Evolutionary conservation across 1,140 invertebrate genomes (phyloP), one percentile per base, ranked within the genome.

Genomic region (Scaptomyza pallida): DNA sequence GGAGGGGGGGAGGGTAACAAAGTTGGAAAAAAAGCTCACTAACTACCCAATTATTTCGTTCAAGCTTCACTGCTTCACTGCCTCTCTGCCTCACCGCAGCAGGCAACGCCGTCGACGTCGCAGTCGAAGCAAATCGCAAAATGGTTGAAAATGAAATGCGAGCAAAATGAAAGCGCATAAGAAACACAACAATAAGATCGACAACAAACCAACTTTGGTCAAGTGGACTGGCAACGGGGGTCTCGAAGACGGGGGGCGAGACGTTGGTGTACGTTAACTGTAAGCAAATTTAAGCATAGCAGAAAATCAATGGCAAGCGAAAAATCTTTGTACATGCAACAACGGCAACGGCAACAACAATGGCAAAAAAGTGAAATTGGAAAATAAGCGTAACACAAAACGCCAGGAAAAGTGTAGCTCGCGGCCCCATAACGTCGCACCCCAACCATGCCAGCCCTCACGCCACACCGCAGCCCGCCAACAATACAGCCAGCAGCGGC

Each of bases 31-130:
- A 78, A 75, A 75, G 64, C 81, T 83, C 73, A 89, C 81, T 90
- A 90, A 90, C 88, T 85, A 90, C 77, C 89, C 79, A 90, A 90
- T 90, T 90, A 90, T 90, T 90, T 90, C 83, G 89, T 90, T 90
- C 77, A 89, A 78, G 88, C 89, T 90, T 81, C 79, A 90, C 59
- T 90, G 82, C 76, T 75, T 59, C 61, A 45, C 47, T 51, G 51
- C 43, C n/a, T n/a, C n/a, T n/a, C n/a, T n/a, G n/a, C n/a, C n/a
- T n/a, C 61, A 45, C 47, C 56, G 51, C 44, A 40, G 57, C 54
- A 51, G 59, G n/a, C 37, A 13, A 9, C 50, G 57, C 56, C 19
- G 55, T 47, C 50, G 50, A 2, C 30, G 55, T 6, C 48, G 56
- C 4, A 43, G 23, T 52, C 41, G 35, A 70, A 70, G 40, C 30